Evolutionary conservation across 2,888 invertebrate species (phyloP), one percentile per base, ranked within the genome.

Genomic region (Hemaris fuciformis): DNA sequence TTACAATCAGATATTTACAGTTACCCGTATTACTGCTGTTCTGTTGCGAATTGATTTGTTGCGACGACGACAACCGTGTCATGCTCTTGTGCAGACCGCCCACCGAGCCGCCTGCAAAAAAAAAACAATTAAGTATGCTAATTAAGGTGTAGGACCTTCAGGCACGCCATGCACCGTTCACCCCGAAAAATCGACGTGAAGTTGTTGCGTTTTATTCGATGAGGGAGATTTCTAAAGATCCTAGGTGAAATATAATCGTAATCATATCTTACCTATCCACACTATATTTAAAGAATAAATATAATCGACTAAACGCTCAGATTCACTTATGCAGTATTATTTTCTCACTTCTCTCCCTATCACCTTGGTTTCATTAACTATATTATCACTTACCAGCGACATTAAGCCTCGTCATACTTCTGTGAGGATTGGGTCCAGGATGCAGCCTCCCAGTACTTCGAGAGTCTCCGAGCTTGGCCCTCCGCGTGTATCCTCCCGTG

Each of bases 61-160:
- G 96, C 43, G 96, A 96, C 13, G 96, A 96, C 65, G 96, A 96
- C 64, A 97, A 83, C 42, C 96, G 93, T 7, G 96, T 96, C 96
- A 97, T 96, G 80, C 96, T 96, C 81, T 96, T 96, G 81, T 96
- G 96, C 3, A 96, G 90, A 0, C 96, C 96, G 7, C 96, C 96
- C 13, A 96, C 95, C 0, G 96, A 96, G 15, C 96, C 96, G 46
- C 94, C 94, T 94, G 76, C 0, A 63, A 69, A 56, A 15, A 13
- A 34, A 15, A n/a, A 57, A 5, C 13, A n/a, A 38, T 23, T 20
- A 4, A 6, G n/a, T 3, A 10, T 7, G 15, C 27, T 27, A 46
- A n/a, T n/a, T n/a, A n/a, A n/a, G n/a, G n/a, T n/a, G n/a, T n/a
- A n/a, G n/a, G n/a, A n/a, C n/a, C n/a, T n/a, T n/a, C n/a, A n/a